Evolutionary conservation across 2,797 vertebrate genomes (phyloP).

Genomic region (Hemitrygon akajei): DNA sequence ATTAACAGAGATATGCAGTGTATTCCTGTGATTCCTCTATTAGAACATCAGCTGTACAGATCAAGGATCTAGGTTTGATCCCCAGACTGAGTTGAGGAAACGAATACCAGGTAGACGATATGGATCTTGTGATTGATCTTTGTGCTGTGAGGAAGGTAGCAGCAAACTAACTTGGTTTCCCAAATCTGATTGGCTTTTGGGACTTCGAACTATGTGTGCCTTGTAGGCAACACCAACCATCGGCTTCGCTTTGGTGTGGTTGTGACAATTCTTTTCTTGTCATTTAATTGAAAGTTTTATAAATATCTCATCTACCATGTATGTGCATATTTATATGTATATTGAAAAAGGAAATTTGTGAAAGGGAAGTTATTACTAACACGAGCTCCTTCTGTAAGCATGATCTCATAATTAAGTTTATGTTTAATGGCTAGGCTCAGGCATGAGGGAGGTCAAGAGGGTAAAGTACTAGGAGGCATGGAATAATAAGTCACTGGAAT

Average conservation of each 20-base stretch:
- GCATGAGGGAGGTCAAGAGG: neutral
- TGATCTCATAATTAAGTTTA: neutral
- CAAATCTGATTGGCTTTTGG: neutral
- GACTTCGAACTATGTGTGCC: too few relatives aligned
- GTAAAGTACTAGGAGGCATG: neutral
- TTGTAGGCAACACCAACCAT: neutral
- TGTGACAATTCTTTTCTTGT: neutral
- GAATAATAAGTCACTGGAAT: neutral
- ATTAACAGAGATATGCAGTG: neutral
- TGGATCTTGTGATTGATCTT: neutral
- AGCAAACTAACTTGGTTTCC: neutral
- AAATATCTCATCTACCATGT: neutral
- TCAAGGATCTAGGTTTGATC: neutral
- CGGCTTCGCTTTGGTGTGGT: neutral
- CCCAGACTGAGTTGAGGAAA: neutral
- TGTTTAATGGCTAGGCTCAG: neutral
- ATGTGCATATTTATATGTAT: neutral
- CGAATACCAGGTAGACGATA: neutral
- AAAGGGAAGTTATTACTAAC: neutral
- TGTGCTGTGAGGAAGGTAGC: neutral
- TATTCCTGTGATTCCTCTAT: neutral
- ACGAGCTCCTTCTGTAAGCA: neutral
- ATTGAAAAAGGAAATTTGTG: neutral
- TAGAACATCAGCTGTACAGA: neutral
- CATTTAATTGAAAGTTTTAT: neutral